Conservation (phyloP, 2,888 invertebrate species). For the Apamea monoglypha region DNA sequence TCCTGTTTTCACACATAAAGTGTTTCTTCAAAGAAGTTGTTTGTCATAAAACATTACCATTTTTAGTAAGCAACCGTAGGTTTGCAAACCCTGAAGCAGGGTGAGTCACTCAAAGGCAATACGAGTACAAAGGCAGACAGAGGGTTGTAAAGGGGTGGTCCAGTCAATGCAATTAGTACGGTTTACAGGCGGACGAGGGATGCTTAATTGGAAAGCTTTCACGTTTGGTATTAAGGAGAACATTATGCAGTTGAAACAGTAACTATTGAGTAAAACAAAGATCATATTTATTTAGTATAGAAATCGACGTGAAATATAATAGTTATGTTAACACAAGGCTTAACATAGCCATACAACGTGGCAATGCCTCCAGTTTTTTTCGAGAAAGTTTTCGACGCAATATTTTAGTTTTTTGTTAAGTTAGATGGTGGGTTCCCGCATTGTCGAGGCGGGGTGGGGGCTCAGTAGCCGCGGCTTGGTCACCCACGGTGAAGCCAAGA, state of each 20-base stretch:
- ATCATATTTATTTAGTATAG: not conserved
- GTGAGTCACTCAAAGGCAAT: not conserved
- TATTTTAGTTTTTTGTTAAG: no score
- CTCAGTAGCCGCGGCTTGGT: no score
- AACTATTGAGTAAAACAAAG: not conserved
- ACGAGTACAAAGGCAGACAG: not conserved
- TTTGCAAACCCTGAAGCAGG: no score
- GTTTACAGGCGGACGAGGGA: not conserved
- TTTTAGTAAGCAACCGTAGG: no score
- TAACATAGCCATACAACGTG: not conserved
- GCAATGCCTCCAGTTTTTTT: no score
- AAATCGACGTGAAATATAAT: not conserved
- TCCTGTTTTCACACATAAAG: no score
- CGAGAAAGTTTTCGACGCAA: not conserved
- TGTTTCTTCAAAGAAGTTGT: no score
- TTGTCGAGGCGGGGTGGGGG: no score
- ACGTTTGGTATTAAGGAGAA: not conserved
- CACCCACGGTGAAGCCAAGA: no score
- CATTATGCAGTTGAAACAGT: not conserved
- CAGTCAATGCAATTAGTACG: not conserved
- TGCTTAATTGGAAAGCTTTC: not conserved
- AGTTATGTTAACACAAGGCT: not conserved
- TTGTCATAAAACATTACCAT: no score
- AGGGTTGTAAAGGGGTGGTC: not conserved
- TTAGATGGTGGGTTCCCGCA: no score